Conservation (phyloP, 2,797 vertebrate species). For the Pangasius mekongensis region DNA sequence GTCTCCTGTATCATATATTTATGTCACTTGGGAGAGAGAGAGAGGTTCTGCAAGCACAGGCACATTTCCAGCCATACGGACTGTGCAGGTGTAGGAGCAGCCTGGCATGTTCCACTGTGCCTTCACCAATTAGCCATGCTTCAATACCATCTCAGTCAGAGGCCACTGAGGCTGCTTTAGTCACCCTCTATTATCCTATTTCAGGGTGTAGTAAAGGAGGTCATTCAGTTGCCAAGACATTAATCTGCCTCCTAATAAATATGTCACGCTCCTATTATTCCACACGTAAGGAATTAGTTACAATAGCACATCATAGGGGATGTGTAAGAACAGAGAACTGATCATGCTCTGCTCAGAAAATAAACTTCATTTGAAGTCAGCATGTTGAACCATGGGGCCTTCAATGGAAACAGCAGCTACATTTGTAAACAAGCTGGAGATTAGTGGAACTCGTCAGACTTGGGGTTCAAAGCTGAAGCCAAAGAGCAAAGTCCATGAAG, state of each 20-base stretch:
- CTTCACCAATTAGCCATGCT: constrained; percentile 51
- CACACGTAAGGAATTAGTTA: constrained; percentile 17
- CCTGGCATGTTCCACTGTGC: constrained; percentile 24
- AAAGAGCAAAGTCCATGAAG: constrained; percentile 65
- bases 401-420: constrained; percentile 49
- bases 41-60: constrained; percentile 15
- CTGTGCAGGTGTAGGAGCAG: constrained; percentile 40
- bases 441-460: constrained; percentile 68
- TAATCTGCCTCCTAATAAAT: constrained; percentile 38
- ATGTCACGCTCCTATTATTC: constrained; percentile 34
- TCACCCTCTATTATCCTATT: constrained; percentile 46
- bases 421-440: constrained; percentile 59
- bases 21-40: constrained; percentile 21
- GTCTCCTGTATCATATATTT: constrained; percentile 6
- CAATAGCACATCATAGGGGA: constrained; percentile 43
- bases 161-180: constrained; percentile 53
- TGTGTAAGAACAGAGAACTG: constrained; percentile 28
- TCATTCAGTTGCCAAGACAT: constrained; percentile 47
- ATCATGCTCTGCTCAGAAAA: constrained; percentile 42
- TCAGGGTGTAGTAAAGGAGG: constrained; percentile 27
- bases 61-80: constrained; percentile 26
- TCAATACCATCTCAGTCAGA: constrained; percentile 34
- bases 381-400: constrained; percentile 29
- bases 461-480: constrained; percentile 53
- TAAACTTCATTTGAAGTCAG: constrained; percentile 52